Percentiles rank a stretch among this genome's conserved stretches.
Conservation (phyloP, 2,113 vertebrate genomes). For the Paradoxurus hermaphroditus region DNA sequence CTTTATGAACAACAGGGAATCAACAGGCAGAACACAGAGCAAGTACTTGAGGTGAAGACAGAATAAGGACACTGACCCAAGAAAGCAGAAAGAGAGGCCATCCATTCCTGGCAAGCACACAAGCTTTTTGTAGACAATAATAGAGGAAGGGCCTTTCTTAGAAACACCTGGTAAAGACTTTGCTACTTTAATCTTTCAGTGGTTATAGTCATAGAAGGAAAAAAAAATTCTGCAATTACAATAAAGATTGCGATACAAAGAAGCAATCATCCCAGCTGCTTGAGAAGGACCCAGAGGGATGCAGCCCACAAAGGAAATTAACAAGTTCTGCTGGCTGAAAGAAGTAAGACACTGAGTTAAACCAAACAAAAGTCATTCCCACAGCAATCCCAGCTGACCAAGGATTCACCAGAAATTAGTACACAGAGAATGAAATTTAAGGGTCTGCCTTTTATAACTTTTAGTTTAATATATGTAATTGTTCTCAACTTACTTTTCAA, state of each 20-base stretch:
- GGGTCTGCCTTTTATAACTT: neutral
- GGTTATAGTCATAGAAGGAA: neutral
- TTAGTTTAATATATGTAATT: neutral
- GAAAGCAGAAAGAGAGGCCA: neutral
- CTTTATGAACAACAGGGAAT: neutral
- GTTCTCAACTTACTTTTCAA: neutral
- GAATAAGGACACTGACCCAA: neutral
- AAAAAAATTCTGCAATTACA: neutral
- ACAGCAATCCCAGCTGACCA: neutral
- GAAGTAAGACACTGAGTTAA: neutral
- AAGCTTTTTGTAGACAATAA: neutral
- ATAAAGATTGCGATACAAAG: neutral
- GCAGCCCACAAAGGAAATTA: neutral
- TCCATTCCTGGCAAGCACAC: neutral
- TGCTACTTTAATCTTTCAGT: neutral
- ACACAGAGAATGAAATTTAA: neutral
- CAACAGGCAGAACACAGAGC: neutral
- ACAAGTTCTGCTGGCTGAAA: neutral
- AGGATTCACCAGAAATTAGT: neutral
- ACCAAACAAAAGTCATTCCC: neutral
- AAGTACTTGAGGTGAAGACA: neutral
- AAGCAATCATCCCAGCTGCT: neutral
- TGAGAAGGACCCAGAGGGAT: neutral
- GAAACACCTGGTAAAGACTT: neutral
- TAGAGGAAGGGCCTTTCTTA: neutral